A percentile compares a stretch with the other conserved stretches of the same genome.
Conservation (phyloP, 2,797 vertebrate genomes). For the Malurus leucopterus region DNA sequence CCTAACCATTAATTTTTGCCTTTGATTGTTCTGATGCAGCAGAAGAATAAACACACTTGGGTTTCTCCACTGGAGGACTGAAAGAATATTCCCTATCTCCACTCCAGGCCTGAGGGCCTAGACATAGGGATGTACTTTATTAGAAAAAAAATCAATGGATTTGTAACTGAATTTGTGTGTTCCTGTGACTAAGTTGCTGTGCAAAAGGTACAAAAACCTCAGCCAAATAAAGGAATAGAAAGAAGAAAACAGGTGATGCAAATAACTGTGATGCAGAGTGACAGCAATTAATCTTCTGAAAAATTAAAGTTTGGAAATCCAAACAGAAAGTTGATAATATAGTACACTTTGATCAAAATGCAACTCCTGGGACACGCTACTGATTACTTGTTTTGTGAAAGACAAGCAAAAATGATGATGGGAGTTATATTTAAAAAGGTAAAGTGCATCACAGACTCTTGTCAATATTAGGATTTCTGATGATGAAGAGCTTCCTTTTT, state of each 20-base stretch:
- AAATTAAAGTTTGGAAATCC: not conserved
- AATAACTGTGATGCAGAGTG: not conserved
- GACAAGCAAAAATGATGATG: not conserved
- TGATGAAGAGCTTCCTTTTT: not conserved
- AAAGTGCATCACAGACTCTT: not conserved
- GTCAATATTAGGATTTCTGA: not conserved
- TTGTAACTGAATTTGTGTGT: not conserved
- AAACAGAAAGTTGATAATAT: conserved; percentile 14
- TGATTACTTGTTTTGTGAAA: not conserved
- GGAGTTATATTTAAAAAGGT: not conserved
- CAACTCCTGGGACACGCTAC: not conserved
- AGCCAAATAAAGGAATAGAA: not conserved
- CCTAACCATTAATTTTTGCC: not conserved
- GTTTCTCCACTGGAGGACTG: not conserved
- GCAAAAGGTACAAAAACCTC: not conserved
- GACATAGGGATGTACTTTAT: not conserved
- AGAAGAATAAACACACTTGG: not conserved
- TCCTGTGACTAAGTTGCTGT: not conserved
- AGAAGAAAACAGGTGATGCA: not conserved
- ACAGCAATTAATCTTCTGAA: not conserved
- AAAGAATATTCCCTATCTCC: not conserved
- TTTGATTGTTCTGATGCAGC: not conserved
- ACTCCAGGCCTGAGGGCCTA: not conserved
- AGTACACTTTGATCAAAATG: conserved; percentile 1
- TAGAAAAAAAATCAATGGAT: not conserved